Evolutionary conservation across 2,888 invertebrate genomes (phyloP).

Genomic region (Spilosoma lubricipeda): DNA sequence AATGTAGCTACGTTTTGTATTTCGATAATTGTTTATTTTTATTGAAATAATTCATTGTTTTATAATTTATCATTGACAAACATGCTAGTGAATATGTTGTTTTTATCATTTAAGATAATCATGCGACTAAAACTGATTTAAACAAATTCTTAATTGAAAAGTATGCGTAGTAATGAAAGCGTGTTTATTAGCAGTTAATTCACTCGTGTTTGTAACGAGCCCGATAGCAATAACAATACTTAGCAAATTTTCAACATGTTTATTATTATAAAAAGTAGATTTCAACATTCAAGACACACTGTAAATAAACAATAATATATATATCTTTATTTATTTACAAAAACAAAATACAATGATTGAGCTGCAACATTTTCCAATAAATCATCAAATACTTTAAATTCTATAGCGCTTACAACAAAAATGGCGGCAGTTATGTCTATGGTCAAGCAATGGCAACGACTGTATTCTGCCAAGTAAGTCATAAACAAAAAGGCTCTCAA

Average conservation of each 20-base stretch:
- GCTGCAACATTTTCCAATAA: too few relatives aligned
- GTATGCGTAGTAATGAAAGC: neutral
- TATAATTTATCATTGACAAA: neutral
- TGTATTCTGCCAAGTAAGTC: constrained; percentile 9
- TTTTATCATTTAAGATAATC: neutral
- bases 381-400: neutral
- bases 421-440: neutral
- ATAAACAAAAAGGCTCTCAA: constrained; percentile 18
- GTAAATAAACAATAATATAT: too few relatives aligned
- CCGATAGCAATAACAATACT: neutral
- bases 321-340: neutral
- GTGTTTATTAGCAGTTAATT: neutral
- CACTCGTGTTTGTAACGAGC: neutral
- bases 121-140: too few relatives aligned
- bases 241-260: neutral
- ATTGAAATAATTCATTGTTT: neutral
- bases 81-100: neutral
- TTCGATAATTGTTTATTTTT: neutral
- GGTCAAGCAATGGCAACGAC: constrained; percentile 1
- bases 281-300: too few relatives aligned
- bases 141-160: neutral
- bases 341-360: neutral
- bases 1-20: neutral
- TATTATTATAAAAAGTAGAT: too few relatives aligned
- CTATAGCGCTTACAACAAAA: neutral